A percentile compares a stretch with the other conserved stretches of the same genome.
Evolutionary conservation across 2,113 vertebrate genomes (phyloP).

Genomic region (Prunella fulvescens): DNA sequence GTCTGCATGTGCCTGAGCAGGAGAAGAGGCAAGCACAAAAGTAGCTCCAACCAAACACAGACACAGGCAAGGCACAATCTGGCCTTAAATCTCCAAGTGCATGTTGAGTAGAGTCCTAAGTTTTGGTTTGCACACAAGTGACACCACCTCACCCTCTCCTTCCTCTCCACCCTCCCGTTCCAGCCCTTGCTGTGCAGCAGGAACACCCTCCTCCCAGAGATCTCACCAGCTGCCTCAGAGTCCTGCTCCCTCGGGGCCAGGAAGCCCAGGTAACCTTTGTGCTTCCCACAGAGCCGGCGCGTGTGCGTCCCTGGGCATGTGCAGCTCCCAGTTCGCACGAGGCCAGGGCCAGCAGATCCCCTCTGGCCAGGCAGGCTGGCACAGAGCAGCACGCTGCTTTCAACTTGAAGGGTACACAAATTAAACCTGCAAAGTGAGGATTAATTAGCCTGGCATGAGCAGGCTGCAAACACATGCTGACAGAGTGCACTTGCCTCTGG

Average conservation of each 20-base stretch:
- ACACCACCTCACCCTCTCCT: not conserved
- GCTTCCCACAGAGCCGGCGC: not conserved
- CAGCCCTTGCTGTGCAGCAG: not conserved
- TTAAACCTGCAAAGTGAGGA: conserved; percentile 46
- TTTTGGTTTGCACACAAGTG: not conserved
- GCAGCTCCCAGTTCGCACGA: not conserved
- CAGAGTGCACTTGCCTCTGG: not conserved
- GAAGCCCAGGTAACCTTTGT: not conserved
- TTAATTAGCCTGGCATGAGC: conserved; percentile 36
- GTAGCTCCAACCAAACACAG: not conserved
- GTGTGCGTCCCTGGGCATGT: rapidly evolving
- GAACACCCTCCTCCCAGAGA: not conserved
- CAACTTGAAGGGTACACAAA: conserved; percentile 38
- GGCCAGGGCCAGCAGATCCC: not conserved
- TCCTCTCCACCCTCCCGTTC: not conserved
- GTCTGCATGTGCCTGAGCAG: not conserved
- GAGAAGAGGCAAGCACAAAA: not conserved
- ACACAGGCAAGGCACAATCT: not conserved
- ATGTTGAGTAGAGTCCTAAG: not conserved
- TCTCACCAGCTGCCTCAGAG: not conserved
- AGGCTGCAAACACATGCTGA: not conserved
- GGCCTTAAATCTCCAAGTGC: not conserved
- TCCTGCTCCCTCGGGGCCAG: not conserved
- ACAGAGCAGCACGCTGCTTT: not conserved
- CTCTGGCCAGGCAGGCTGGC: not conserved